Evolutionary conservation across 2,113 vertebrate species (phyloP).

Genomic region (Cynocephalus volans): DNA sequence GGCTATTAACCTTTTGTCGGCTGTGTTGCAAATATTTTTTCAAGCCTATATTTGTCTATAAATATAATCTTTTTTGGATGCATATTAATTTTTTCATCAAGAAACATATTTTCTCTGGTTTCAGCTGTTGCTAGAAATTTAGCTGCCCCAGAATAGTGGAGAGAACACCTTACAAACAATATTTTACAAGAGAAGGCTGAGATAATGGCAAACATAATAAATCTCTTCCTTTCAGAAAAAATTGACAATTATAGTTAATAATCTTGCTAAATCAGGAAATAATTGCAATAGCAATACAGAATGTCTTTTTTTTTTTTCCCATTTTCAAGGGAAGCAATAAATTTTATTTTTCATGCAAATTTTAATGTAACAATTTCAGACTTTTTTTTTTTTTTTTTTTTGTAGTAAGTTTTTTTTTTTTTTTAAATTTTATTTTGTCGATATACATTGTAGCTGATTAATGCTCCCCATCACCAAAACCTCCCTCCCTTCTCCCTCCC

Average conservation of each 20-base stretch:
- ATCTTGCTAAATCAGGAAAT: not conserved
- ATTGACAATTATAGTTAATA: not conserved
- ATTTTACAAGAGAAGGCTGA: conserved; percentile 25
- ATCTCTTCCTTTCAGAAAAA: conserved; percentile 40
- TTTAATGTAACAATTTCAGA: no score
- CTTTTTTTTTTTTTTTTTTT: no score
- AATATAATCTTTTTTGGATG: not conserved
- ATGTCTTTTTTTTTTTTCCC: no score
- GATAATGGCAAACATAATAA: conserved; percentile 34
- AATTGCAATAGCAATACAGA: conserved; percentile 14
- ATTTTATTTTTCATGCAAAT: no score
- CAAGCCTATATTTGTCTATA: not conserved
- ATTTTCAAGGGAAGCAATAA: no score
- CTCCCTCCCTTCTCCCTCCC: no score
- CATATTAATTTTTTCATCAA: conserved; percentile 21
- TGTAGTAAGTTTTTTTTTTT: no score
- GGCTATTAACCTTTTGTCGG: not conserved
- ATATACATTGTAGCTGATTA: no score
- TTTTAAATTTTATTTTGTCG: no score
- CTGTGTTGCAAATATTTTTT: conserved; percentile 38
- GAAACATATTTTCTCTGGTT: conserved; percentile 53
- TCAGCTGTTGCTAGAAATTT: conserved; percentile 41
- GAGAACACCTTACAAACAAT: not conserved
- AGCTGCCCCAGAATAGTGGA: not conserved
- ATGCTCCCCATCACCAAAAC: no score